Percentiles rank a stretch among this genome's conserved stretches.
These are phyloP conservation scores for Myrmecobius fasciatus DNA, from an alignment of 2,113 vertebrate species.

Conservation along the genomic window DNA sequence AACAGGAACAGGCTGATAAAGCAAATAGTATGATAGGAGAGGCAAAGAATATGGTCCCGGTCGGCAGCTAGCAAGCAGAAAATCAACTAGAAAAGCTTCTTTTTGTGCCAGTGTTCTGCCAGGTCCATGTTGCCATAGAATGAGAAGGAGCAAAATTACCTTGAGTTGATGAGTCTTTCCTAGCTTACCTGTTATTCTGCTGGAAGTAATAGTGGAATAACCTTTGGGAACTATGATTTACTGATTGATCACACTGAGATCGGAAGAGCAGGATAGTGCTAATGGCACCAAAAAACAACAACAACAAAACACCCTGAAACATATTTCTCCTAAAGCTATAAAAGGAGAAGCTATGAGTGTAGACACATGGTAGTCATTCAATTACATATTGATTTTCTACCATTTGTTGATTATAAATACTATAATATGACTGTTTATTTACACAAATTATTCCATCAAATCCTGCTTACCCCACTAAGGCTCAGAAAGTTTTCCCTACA, in stretches of 20 bases:
- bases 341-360: background rate
- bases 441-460: background rate
- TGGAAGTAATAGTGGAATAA: background rate
- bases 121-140: background rate
- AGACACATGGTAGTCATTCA: background rate
- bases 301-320: background rate
- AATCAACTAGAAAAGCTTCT: background rate
- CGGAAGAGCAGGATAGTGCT: background rate
- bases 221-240: background rate
- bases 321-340: background rate
- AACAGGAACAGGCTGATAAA: background rate
- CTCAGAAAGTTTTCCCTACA: background rate
- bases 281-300: background rate
- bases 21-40: background rate
- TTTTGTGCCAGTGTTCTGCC: background rate
- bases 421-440: background rate
- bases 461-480: background rate
- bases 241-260: background rate
- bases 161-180: background rate
- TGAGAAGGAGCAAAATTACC: background rate
- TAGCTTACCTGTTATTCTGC: background rate
- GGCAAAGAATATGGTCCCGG: background rate
- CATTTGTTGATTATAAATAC: background rate
- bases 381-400: background rate
- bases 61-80: background rate